These are phyloP conservation scores for Varanus komodoensis DNA, from an alignment of 2,113 vertebrate species.

Conservation along the genomic window DNA sequence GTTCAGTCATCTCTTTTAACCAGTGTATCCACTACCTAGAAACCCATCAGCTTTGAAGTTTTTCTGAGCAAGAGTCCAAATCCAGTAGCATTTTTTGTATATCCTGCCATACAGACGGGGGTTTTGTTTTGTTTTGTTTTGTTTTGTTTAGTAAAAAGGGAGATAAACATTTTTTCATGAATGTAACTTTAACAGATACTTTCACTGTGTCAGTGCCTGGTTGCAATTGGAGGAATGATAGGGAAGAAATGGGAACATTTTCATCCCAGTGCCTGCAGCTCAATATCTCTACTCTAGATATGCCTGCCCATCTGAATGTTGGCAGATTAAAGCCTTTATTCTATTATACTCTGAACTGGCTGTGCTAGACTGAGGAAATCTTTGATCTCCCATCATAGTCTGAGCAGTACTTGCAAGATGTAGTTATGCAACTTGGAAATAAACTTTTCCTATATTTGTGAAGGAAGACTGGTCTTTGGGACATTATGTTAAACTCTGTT, in stretches of 20 bases:
- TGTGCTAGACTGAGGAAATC: not conserved
- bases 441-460: not conserved
- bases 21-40: not conserved
- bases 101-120: not conserved
- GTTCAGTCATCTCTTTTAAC: not conserved
- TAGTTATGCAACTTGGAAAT: not conserved
- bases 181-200: not conserved
- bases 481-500: not conserved
- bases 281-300: not conserved
- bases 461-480: not conserved
- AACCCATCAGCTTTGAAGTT: not conserved
- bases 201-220: not conserved
- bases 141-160: not conserved
- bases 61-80: not conserved
- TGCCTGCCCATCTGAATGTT: not conserved
- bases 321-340: not conserved
- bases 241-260: not conserved
- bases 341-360: not conserved
- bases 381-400: not conserved
- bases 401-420: not conserved
- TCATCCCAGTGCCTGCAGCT: not conserved
- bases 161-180: not conserved
- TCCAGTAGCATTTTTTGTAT: not conserved
- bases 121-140: too few species aligned
- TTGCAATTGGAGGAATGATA: not conserved